A percentile compares a stretch with the other conserved stretches of the same genome.
phyloP scores from a whole-genome alignment of 2,888 invertebrate species.

The Campoplex capitator region DNA sequence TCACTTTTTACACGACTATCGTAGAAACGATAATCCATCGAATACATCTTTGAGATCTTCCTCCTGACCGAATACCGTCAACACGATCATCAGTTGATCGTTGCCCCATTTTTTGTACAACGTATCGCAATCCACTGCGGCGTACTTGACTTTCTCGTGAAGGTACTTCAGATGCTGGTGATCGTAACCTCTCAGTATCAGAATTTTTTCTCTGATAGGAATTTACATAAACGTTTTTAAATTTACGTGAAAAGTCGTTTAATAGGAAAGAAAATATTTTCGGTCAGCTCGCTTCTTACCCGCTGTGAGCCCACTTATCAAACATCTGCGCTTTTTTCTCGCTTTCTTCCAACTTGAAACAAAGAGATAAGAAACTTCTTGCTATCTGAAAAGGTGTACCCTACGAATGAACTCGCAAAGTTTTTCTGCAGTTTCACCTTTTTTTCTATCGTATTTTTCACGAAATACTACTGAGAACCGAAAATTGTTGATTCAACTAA shows the following conservation, averaged over 20 bases:
- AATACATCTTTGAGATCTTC: slow-evolving; percentile 84
- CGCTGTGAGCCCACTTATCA: slow-evolving; percentile 71
- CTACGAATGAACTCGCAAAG: neutral
- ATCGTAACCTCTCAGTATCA: slow-evolving; percentile 73
- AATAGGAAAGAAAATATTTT: neutral
- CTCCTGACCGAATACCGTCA: slow-evolving; percentile 85
- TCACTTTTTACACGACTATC: slow-evolving; percentile 46
- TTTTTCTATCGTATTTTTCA: neutral
- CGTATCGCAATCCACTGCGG: slow-evolving; percentile 68
- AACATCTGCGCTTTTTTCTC: slow-evolving; percentile 64
- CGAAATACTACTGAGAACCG: too few species aligned
- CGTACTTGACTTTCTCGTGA: slow-evolving; percentile 69
- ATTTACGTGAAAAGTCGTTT: neutral
- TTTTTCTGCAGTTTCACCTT: neutral
- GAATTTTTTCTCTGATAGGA: slow-evolving; percentile 70
- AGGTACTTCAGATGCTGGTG: slow-evolving; percentile 76
- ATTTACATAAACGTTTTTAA: neutral
- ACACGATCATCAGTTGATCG: slow-evolving; percentile 77
- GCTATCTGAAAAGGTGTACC: slow-evolving; percentile 72
- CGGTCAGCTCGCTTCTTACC: slow-evolving; percentile 68
- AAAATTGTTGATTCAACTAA: too few species aligned
- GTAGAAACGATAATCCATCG: slow-evolving; percentile 78
- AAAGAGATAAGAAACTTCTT: slow-evolving; percentile 70
- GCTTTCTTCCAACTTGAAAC: slow-evolving; percentile 68
- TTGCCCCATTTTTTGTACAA: slow-evolving; percentile 71